phyloP scores from a whole-genome alignment of 2,888 invertebrate species.

The Cheilosia scutellata region DNA sequence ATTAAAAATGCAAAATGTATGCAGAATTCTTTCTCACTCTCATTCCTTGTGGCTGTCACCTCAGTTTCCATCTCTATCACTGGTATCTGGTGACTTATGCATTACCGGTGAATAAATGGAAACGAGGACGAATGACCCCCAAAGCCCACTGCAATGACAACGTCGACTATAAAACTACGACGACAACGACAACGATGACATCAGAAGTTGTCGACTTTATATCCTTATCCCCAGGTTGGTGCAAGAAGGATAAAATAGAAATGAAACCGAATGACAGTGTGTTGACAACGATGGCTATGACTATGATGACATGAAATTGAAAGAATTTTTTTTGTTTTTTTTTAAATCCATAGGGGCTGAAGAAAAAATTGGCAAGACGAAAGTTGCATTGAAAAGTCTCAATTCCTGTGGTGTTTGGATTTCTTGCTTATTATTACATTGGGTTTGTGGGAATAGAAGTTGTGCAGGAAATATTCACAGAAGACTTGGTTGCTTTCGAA shows the following conservation, averaged over 20 bases:
- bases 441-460: slow-evolving; percentile 16
- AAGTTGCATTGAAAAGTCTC: slow-evolving; percentile 34
- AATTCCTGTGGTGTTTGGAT: slow-evolving; percentile 38
- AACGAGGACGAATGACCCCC: slow-evolving; percentile 74
- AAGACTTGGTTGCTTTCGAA: too few species aligned
- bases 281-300: not conserved
- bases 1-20: slow-evolving; percentile 75
- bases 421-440: slow-evolving; percentile 47
- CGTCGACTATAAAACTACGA: slow-evolving; percentile 2
- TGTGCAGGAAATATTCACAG: too few species aligned
- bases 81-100: slow-evolving; percentile 53
- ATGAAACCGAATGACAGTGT: slow-evolving; percentile 54
- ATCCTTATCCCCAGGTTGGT: slow-evolving; percentile 57
- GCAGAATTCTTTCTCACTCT: slow-evolving; percentile 40
- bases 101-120: slow-evolving; percentile 64
- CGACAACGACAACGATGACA: slow-evolving; percentile 52
- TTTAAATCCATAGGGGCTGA: slow-evolving; percentile 4
- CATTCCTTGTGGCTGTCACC: not conserved
- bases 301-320: slow-evolving; percentile 9
- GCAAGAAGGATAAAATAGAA: slow-evolving; percentile 62
- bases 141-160: slow-evolving; percentile 70
- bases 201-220: slow-evolving; percentile 57
- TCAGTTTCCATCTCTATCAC: slow-evolving; percentile 13
- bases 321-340: not conserved
- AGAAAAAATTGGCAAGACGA: not conserved